Evolutionary conservation across 2,888 invertebrate genomes (phyloP), one percentile per base, ranked within the genome.

Genomic region (Lordiphosa andalusiaca): DNA sequence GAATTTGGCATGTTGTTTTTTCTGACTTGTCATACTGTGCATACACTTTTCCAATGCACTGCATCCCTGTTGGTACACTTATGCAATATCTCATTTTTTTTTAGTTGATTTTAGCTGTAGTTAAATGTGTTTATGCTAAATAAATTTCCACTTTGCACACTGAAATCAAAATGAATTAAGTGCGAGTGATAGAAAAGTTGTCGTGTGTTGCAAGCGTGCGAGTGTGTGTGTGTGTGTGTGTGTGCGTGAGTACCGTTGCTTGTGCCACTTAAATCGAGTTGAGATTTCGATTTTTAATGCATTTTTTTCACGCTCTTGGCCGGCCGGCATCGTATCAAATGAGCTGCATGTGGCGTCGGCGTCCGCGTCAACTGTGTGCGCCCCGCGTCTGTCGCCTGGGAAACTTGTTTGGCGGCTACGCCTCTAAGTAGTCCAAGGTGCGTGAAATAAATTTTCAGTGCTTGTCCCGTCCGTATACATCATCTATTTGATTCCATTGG

Each of bases 131-230:
- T n/a, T 16, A 86, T 86, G 84, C 85, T 84, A 85, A 86, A 86
- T 85, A 86, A 85, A 86, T 80, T 82, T 84, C 80, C 85, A 85
- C 83, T 85, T 81, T 84, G 83, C 74, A 84, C 78, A 84, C 78
- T 69, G 78, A 82, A 81, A 81, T 83, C 81, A 83, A 81, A 83
- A 74, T 69, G 83, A 80, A 81, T 83, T 81, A 81, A 83, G 84
- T 83, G 81, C 73, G 81, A 83, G 83, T 81, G 83, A 80, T 81
- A 82, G 81, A 81, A 83, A 73, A 75, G 73, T 69, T 74, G 80
- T 70, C 57, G 65, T 53, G 65, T 53, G 55, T 46, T 66, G 66
- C 65, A 55, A 39, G 42, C 37, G 50, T 51, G 33, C 60, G 25
- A 50, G 54, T 41, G 30, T 61, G 30, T 61, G 60, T 59, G 67